phyloP scores from a whole-genome alignment of 2,888 invertebrate genomes.

The Drosophila pseudotakahashii region DNA sequence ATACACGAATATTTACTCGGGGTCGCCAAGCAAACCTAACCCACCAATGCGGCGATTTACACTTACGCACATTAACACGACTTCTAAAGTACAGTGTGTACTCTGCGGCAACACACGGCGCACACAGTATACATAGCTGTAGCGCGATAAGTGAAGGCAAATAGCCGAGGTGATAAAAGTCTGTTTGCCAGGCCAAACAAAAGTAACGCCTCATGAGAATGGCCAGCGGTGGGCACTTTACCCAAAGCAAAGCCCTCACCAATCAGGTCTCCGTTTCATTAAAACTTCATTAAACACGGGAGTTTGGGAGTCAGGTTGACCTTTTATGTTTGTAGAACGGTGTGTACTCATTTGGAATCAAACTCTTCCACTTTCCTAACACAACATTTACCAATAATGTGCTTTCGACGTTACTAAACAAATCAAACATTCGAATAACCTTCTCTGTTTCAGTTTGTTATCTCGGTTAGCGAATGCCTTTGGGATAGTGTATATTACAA shows the following conservation, averaged over 20 bases:
- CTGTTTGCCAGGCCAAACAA: constrained; percentile 71
- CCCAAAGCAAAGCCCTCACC: constrained; percentile 10
- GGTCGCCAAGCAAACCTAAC: constrained; percentile 1
- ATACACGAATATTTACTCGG: constrained; percentile 34
- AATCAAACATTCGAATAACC: background rate
- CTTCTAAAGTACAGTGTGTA: constrained; percentile 31
- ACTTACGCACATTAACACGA: constrained; percentile 36
- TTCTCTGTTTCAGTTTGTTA: background rate
- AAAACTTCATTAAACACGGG: constrained; percentile 31
- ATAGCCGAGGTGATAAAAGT: constrained; percentile 64
- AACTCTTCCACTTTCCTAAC: background rate
- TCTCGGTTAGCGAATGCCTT: background rate
- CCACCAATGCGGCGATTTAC: constrained; percentile 44
- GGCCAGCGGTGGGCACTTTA: constrained; percentile 6
- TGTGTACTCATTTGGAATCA: constrained; percentile 4
- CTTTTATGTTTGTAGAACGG: constrained; percentile 5
- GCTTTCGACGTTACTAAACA: background rate
- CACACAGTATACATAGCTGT: constrained; percentile 19
- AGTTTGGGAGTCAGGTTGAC: constrained; percentile 16
- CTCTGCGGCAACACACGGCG: constrained; percentile 35
- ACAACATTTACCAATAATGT: constrained; percentile 5
- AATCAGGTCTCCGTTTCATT: constrained; percentile 36
- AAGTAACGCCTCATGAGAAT: constrained; percentile 31
- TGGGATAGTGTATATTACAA: background rate
- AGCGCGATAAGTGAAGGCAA: constrained; percentile 76